Evolutionary conservation across 2,888 invertebrate species (phyloP).

Genomic region (Malthinus seriepunctatus): DNA sequence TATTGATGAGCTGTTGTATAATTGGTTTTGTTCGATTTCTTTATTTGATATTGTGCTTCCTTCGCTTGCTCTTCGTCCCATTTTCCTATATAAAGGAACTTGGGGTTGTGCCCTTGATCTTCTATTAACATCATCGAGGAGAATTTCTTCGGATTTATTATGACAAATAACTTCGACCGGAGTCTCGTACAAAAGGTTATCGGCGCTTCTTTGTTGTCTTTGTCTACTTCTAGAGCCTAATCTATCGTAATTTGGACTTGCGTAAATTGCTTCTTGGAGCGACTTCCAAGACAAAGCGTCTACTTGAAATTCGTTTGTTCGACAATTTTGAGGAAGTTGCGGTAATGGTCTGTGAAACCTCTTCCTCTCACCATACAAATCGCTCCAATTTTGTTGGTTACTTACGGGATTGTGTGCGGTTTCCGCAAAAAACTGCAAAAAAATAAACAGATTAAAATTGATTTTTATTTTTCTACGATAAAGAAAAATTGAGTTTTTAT

Average conservation of each 20-base stretch:
- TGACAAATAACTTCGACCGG: background rate
- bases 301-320: constrained; percentile 41
- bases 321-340: constrained; percentile 1
- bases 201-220: constrained; percentile 42
- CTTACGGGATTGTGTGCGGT: constrained; percentile 89
- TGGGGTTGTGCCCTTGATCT: constrained; percentile 53
- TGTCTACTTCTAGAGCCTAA: constrained; percentile 48
- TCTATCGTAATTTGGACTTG: constrained; percentile 49
- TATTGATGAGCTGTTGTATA: constrained; percentile 31
- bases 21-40: constrained; percentile 32
- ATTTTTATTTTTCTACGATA: background rate
- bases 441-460: constrained; percentile 19
- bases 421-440: constrained; percentile 81
- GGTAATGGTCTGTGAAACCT: constrained; percentile 27
- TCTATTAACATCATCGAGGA: constrained; percentile 47
- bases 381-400: constrained; percentile 66
- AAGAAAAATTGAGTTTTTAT: too few relatives aligned
- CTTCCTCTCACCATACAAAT: constrained; percentile 42
- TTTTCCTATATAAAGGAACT: constrained; percentile 51
- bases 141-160: constrained; percentile 27
- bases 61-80: constrained; percentile 59
- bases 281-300: constrained; percentile 58
- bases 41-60: constrained; percentile 52
- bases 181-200: constrained; percentile 19
- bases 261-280: constrained; percentile 50